Conservation (phyloP, 2,113 vertebrate genomes). For the Microcebus tavaratra region DNA sequence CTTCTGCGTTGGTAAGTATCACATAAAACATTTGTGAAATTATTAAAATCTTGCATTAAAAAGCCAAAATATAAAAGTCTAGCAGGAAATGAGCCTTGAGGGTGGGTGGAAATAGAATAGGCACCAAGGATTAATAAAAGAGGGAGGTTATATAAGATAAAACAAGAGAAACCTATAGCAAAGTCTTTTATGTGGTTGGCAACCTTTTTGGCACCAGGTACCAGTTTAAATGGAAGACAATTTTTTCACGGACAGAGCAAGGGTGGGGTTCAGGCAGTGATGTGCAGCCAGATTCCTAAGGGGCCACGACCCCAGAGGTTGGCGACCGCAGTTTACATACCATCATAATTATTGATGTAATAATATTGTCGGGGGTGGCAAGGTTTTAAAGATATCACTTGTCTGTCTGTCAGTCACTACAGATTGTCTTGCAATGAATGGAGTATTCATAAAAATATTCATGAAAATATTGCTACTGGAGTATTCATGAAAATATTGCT, state of each 20-base stretch:
- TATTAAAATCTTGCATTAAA: not conserved
- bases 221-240: too few relatives aligned
- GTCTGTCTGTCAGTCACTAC: not conserved
- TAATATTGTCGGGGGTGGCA: rapidly evolving
- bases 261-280: too few relatives aligned
- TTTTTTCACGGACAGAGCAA: too few relatives aligned
- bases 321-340: not conserved
- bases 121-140: not conserved
- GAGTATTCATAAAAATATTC: not conserved
- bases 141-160: not conserved
- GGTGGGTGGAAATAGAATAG: not conserved
- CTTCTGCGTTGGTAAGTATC: not conserved
- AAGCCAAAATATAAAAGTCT: not conserved
- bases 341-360: not conserved
- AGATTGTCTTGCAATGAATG: not conserved
- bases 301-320: too few relatives aligned
- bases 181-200: not conserved
- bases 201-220: too few relatives aligned
- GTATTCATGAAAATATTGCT: not conserved
- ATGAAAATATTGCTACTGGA: not conserved
- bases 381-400: not conserved
- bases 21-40: not conserved
- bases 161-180: not conserved
- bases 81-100: not conserved
- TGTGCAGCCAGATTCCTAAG: too few relatives aligned